Conservation (phyloP, 2,113 vertebrate species). For the Hemiprocne comata region DNA sequence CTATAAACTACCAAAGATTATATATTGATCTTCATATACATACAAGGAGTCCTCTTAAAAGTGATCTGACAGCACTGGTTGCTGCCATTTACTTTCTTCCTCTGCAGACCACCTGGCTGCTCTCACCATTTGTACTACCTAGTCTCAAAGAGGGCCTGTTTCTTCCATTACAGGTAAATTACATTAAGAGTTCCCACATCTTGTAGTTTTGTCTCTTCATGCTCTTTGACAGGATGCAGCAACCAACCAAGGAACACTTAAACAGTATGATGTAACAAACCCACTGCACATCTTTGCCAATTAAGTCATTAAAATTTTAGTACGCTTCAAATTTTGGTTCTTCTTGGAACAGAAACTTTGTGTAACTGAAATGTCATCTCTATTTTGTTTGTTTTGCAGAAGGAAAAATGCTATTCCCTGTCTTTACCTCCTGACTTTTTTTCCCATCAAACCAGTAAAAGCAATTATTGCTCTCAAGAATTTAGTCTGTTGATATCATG, state of each 20-base stretch:
- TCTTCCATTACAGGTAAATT: background rate
- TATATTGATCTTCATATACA: background rate
- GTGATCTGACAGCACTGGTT: background rate
- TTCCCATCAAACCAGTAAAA: background rate
- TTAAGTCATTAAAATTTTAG: conserved; percentile 19
- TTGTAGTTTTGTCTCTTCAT: background rate
- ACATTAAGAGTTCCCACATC: background rate
- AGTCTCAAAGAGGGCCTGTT: background rate
- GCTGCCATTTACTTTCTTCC: background rate
- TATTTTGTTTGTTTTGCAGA: background rate
- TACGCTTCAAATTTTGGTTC: background rate
- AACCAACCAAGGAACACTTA: background rate
- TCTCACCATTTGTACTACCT: background rate
- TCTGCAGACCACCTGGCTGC: background rate
- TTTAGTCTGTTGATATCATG: background rate
- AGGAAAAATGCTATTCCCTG: background rate
- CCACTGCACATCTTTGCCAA: background rate
- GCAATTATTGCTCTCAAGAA: background rate
- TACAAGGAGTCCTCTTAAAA: background rate
- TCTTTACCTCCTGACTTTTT: background rate
- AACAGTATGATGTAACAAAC: background rate
- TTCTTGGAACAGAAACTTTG: background rate
- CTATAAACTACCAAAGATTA: background rate
- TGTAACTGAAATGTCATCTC: background rate
- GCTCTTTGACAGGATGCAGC: background rate